Percentiles rank a stretch among this genome's conserved stretches.
Conservation (phyloP, 2,888 invertebrate species). For the Omphaloscelis lunosa region DNA sequence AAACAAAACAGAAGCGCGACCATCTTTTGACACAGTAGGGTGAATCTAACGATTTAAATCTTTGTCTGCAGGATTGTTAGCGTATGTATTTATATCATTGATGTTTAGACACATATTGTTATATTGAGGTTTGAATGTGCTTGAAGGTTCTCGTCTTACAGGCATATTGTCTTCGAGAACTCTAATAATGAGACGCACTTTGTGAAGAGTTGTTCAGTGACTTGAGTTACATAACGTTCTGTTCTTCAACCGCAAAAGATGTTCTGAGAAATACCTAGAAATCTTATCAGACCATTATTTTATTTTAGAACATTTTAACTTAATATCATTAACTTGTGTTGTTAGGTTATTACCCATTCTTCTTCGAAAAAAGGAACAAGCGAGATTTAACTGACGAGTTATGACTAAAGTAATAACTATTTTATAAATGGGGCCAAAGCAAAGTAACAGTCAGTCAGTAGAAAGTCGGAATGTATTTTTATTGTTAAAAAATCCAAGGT, state of each 20-base stretch:
- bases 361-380: not conserved
- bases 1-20: not conserved
- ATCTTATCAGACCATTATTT: not conserved
- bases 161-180: constrained; percentile 5
- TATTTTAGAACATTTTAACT: no score
- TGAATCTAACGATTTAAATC: constrained; percentile 6
- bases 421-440: not conserved
- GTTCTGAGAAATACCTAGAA: not conserved
- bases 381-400: not conserved
- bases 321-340: no score
- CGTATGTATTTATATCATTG: constrained; percentile 4
- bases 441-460: not conserved
- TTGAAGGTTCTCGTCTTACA: constrained; percentile 24
- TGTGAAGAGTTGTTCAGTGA: not conserved
- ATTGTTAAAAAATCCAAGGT: no score
- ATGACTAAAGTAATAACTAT: not conserved
- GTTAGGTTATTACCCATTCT: not conserved
- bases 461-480: no score
- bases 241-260: not conserved
- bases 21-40: not conserved
- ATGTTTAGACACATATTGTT: constrained; percentile 9
- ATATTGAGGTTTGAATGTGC: constrained; percentile 2
- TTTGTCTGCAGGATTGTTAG: constrained; percentile 12
- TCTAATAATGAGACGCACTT: not conserved
- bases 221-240: not conserved